Conservation (phyloP, 2,888 invertebrate species). For the Cinara cedri region DNA sequence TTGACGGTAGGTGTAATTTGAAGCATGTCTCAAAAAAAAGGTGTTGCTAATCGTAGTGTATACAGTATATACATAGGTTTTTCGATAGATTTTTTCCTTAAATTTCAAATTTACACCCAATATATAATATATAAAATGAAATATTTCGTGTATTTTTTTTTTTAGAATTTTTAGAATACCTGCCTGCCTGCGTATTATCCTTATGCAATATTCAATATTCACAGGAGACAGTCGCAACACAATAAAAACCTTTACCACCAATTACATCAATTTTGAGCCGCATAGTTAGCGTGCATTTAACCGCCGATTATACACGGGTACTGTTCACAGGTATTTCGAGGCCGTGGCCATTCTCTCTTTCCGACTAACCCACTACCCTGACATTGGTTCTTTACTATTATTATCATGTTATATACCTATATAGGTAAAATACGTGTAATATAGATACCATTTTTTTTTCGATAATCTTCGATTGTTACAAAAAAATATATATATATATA, state of each 20-base stretch:
- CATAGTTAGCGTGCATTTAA: constrained; percentile 47
- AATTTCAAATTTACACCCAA: background rate
- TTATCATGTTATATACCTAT: too few species aligned
- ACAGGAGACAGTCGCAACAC: constrained; percentile 9
- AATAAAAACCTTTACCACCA: constrained; percentile 54
- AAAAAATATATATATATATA: background rate
- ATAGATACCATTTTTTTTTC: too few species aligned
- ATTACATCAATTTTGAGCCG: constrained; percentile 50
- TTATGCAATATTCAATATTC: constrained; percentile 34
- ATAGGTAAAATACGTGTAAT: too few species aligned
- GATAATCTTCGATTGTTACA: background rate
- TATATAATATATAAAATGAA: background rate
- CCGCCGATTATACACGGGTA: constrained; percentile 48
- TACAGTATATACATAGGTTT: background rate
- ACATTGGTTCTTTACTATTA: constrained; percentile 34
- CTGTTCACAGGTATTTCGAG: constrained; percentile 49
- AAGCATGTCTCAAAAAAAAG: background rate
- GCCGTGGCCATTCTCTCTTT: constrained; percentile 50
- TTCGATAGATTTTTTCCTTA: background rate
- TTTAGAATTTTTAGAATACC: background rate
- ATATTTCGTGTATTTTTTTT: constrained; percentile 15
- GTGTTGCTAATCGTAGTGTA: background rate
- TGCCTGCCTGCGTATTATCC: background rate
- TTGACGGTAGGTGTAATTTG: too few species aligned
- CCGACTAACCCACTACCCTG: constrained; percentile 30